A percentile compares a stretch with the other conserved stretches of the same genome.
Evolutionary conservation across 2,888 invertebrate species (phyloP).

Genomic region (Eupithecia subumbrata): DNA sequence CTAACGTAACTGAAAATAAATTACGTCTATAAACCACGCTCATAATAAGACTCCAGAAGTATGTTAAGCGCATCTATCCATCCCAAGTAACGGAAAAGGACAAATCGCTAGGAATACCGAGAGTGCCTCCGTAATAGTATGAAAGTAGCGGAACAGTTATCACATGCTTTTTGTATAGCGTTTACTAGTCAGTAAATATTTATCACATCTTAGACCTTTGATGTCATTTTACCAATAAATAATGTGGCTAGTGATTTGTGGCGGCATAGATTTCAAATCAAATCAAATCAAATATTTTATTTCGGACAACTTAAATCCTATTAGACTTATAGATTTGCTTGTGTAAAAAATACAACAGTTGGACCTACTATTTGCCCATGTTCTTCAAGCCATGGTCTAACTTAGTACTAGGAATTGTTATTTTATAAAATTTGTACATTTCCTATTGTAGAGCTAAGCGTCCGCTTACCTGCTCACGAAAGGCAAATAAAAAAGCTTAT

Average conservation of each 20-base stretch:
- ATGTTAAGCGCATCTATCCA: conserved; percentile 41
- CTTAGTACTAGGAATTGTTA: not conserved
- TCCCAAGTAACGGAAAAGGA: conserved; percentile 41
- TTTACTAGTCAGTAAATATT: not conserved
- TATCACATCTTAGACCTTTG: not conserved
- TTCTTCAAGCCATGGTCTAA: not conserved
- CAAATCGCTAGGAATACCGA: conserved; percentile 40
- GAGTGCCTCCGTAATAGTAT: conserved; percentile 37
- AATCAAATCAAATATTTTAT: no score
- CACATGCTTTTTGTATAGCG: conserved; percentile 19
- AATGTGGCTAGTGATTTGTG: not conserved
- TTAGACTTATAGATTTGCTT: no score
- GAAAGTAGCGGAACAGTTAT: conserved; percentile 25
- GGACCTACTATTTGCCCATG: not conserved
- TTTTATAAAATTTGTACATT: not conserved
- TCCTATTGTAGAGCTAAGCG: conserved; percentile 9
- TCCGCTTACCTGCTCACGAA: conserved; percentile 24
- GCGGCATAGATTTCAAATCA: no score
- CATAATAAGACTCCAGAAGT: conserved; percentile 37
- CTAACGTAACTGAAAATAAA: conserved; percentile 45
- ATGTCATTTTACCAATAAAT: not conserved
- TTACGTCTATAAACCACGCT: conserved; percentile 47
- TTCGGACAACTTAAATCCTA: no score
- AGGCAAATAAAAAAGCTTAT: conserved; percentile 25
- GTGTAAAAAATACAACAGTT: not conserved